Conservation (phyloP, 2,113 vertebrate genomes). For the Corynorhinus townsendii region DNA sequence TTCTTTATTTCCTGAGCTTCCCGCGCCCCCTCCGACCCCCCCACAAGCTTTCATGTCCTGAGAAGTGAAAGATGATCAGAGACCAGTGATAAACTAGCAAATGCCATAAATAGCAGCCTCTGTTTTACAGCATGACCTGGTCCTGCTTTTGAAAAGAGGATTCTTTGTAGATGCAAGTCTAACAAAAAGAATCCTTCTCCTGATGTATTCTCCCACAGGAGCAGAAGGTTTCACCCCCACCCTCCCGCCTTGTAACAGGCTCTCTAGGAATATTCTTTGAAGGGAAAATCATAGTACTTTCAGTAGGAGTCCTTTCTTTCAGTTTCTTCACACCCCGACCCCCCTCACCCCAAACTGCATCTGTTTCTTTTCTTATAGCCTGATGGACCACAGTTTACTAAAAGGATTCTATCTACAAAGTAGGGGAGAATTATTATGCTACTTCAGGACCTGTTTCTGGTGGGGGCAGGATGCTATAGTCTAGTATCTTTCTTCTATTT, state of each 20-base stretch:
- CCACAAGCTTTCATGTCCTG: not conserved
- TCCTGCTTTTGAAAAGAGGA: not conserved
- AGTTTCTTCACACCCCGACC: not conserved
- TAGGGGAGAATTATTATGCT: not conserved
- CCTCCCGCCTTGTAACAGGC: not conserved
- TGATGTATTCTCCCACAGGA: not conserved
- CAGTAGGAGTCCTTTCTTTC: not conserved
- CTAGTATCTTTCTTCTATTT: not conserved
- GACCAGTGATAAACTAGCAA: not conserved
- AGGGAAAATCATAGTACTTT: constrained; percentile 1
- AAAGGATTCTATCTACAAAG: not conserved
- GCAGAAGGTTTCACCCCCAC: not conserved
- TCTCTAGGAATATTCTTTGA: not conserved
- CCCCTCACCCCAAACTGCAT: not conserved
- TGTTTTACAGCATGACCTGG: not conserved
- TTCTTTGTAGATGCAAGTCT: not conserved
- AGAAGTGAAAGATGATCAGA: constrained; percentile 1
- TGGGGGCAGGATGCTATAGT: not conserved
- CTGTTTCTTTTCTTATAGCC: not conserved
- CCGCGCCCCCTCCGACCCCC: no score
- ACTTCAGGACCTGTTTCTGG: not conserved
- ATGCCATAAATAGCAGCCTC: not conserved
- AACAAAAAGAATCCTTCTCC: not conserved
- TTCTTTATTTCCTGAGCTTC: not conserved
- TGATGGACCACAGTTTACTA: not conserved